Evolutionary conservation across 2,113 vertebrate species (phyloP), one percentile per base, ranked within the genome.

Genomic region (Steatornis caripensis): DNA sequence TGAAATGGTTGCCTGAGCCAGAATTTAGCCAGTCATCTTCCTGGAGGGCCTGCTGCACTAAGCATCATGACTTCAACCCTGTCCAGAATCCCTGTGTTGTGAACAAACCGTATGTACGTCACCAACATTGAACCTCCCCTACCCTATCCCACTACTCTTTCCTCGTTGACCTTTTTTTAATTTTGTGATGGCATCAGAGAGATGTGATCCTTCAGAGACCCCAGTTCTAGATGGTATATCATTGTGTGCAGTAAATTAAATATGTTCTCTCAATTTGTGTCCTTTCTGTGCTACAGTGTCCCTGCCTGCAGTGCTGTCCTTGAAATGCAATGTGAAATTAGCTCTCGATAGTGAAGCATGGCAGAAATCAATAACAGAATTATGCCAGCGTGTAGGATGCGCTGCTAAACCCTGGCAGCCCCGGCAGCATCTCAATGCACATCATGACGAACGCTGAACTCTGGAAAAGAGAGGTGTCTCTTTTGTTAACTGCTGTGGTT

Each of bases 321-420:
- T 96, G 95, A 82, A 93, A 96, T 71, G 85, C 46, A 93, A 78
- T 23, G 69, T 55, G 80, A 90, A 96, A 96, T 97, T 95, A 95
- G 83, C 60, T 86, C 69, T 75, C 12, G 0, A 84, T 78, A 75
- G 82, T 90, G 39, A 48, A 90, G 49, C 3, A 1, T 48, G 72
- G 72, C 92, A 95, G 82, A 95, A 96, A 96, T 96, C 95, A 87
- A 93, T 96, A 96, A 78, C 65, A 86, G 92, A 97, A 94, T 96
- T 96, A 95, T 96, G 80, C 87, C 83, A 87, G 60, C 2, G 4
- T 2, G 3, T 26, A 77, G 60, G 43, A 86, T 1, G 1, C 49
- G 62, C 39, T 90, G 69, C 83, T 95, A 94, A 77, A 89, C 16
- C n/a, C 36, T 71, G 54, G 32, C 76, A 83, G 32, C 57, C 49